Base-by-base conservation (phyloP, 2,888 invertebrate species). In the Torymus aiolomorphi region DNA sequence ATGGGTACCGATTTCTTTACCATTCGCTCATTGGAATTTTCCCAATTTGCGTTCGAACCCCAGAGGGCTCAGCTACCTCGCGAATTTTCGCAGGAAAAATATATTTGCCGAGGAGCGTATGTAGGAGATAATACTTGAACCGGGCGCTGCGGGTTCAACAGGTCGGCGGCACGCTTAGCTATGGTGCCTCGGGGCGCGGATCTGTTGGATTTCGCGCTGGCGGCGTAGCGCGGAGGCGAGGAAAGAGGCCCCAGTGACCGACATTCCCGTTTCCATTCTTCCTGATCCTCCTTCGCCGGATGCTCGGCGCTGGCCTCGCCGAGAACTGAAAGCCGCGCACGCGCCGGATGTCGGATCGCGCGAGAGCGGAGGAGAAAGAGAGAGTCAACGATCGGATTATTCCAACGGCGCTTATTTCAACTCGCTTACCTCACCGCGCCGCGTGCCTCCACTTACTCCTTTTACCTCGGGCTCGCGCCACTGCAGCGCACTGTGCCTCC, bases 221-320 rank as follows among this genome's bases (percentile, higher is more conserved):
- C 42, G 8, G 42, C 42, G 42, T 5, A 42, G 62, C 31, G 18
- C 16, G 81, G 67, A 69, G 49, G 59, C 67, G 66, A 65, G 80
- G 81, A 84, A 82, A 83, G 84, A 84, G 86, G 88, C 84, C 87
- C 87, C 84, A 86, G 85, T 88, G 88, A 88, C 88, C 88, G 87
- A 87, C 85, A 88, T 88, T 87, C 86, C 83, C 84, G 82, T 83
- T 83, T 83, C 84, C 84, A 85, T 85, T 84, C 86, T 86, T 86
- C 84, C 85, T 84, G 85, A 82, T 84, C 81, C 83, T 85, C 80
- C 80, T 83, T 83, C 82, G 80, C 83, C 83, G 84, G 83, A 83
- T 84, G 84, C 84, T 79, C 83, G 42, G 8, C 8, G 42, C 42
- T 42, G 42, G 42, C 42, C 42, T 42, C 42, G 42, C 8, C 42